phyloP scores from a whole-genome alignment of 2,113 vertebrate genomes.

The Butastur rufipennis region DNA sequence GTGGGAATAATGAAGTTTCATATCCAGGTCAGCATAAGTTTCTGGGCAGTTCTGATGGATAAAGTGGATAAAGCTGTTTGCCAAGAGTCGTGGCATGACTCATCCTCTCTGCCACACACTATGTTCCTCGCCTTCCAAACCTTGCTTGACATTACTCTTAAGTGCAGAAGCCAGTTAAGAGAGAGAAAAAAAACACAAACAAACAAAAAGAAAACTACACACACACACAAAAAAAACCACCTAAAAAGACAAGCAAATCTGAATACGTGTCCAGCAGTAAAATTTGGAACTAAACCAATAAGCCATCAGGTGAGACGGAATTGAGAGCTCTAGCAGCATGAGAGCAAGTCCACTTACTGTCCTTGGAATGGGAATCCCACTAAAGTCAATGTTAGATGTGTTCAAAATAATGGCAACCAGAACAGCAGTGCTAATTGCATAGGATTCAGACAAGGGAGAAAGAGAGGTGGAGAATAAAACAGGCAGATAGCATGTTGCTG shows the following conservation, averaged over 20 bases:
- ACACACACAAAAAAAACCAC: too few relatives aligned
- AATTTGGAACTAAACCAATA: not conserved
- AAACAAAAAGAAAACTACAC: not conserved
- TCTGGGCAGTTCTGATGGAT: not conserved
- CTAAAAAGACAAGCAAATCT: not conserved
- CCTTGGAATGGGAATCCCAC: not conserved
- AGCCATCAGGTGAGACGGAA: not conserved
- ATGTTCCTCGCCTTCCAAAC: not conserved
- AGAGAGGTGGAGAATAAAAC: not conserved
- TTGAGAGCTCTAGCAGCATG: not conserved
- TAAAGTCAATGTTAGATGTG: not conserved
- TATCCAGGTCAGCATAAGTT: not conserved
- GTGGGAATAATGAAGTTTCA: not conserved
- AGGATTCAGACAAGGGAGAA: not conserved
- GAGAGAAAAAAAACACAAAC: not conserved
- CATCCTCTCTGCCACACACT: not conserved
- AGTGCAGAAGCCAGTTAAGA: not conserved
- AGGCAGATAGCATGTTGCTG: rapidly evolving
- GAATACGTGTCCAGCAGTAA: not conserved
- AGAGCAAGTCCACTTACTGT: not conserved
- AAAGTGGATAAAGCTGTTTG: not conserved
- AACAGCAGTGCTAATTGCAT: not conserved
- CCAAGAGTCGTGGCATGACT: not conserved
- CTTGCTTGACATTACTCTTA: not conserved
- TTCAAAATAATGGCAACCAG: not conserved